These are phyloP conservation scores for Sinopyrophorus schimmeli DNA, from an alignment of 2,888 invertebrate species.

Conservation along the genomic window DNA sequence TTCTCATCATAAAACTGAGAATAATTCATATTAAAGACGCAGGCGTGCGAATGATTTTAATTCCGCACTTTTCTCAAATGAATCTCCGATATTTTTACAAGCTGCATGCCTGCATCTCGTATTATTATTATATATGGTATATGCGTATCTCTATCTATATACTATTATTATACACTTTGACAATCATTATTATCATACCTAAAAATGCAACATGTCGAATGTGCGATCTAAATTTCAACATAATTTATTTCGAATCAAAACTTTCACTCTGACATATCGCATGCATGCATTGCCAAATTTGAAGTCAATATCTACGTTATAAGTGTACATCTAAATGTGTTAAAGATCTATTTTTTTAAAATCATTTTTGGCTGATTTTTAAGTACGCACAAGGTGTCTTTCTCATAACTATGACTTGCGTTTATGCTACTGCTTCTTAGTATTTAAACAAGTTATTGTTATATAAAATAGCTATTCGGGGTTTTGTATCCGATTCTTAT, in stretches of 20 bases:
- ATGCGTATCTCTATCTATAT: conserved; percentile 47
- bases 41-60: conserved; percentile 20
- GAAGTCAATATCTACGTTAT: conserved; percentile 65
- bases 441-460: conserved; percentile 19
- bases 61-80: conserved; percentile 13
- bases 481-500: conserved; percentile 37
- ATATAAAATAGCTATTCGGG: conserved; percentile 43
- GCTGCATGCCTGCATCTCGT: conserved; percentile 31
- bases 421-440: conserved; percentile 33
- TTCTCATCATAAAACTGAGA: conserved; percentile 38
- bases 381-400: conserved; percentile 50
- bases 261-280: conserved; percentile 48
- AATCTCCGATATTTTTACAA: conserved; percentile 25
- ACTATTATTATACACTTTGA: conserved; percentile 51
- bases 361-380: conserved; percentile 40
- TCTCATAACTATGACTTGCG: conserved; percentile 33
- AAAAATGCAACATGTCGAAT: conserved; percentile 35
- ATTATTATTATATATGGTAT: conserved; percentile 40
- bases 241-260: conserved; percentile 36
- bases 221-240: conserved; percentile 27
- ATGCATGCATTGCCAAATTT: conserved; percentile 63
- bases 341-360: conserved; percentile 58
- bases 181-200: conserved; percentile 52
- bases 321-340: conserved; percentile 59
- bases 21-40: conserved; percentile 34